Conservation (phyloP, 1,140 invertebrate genomes). For the Helicoverpa zea region DNA sequence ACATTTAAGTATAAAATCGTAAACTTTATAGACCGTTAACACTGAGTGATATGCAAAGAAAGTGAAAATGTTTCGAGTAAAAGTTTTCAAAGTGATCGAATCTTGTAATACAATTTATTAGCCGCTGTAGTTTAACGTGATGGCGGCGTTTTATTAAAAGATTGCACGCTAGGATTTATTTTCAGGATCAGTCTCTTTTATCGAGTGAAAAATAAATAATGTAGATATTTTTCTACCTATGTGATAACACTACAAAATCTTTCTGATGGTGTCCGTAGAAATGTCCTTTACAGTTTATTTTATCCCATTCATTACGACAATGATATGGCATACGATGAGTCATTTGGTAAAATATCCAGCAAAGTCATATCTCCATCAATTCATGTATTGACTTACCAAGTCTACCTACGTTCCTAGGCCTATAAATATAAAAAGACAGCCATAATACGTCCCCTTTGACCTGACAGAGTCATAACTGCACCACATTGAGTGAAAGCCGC, state of each 20-base stretch:
- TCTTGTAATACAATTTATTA: background rate
- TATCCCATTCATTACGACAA: no score
- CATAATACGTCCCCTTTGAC: conserved; percentile 60
- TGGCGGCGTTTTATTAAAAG: background rate
- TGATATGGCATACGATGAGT: no score
- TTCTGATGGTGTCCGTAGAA: no score
- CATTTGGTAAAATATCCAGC: no score
- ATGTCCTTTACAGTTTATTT: no score
- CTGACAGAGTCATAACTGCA: conserved; percentile 59
- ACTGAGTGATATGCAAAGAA: conserved; percentile 23
- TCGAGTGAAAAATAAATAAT: background rate
- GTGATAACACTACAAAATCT: no score
- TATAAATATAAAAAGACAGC: conserved; percentile 4
- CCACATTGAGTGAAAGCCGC: conserved; percentile 67
- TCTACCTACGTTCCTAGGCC: background rate
- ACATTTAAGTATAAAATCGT: conserved; percentile 1
- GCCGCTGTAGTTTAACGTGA: background rate
- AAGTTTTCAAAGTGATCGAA: conserved; percentile 13
- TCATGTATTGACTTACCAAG: no score
- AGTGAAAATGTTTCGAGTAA: conserved; percentile 18
- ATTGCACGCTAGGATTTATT: background rate
- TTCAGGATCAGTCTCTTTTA: background rate
- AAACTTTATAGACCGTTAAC: conserved; percentile 36
- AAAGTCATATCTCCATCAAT: no score
- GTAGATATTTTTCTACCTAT: no score